Percentiles rank a stretch among this genome's conserved stretches.
phyloP scores from a whole-genome alignment of 1,140 invertebrate genomes.

The Eciton burchellii region DNA sequence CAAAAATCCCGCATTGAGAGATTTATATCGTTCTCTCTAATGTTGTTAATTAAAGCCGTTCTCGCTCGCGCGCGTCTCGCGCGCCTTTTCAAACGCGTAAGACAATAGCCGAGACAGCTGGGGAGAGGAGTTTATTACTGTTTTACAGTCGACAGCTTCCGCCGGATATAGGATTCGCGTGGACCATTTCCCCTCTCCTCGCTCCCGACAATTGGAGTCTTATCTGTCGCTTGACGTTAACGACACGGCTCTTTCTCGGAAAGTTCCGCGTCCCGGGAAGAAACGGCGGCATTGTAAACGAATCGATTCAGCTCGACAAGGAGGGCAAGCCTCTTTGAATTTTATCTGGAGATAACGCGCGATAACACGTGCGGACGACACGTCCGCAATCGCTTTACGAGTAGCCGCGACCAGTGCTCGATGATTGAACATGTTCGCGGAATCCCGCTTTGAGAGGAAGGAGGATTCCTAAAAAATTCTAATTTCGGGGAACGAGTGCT shows the following conservation, averaged over 20 bases:
- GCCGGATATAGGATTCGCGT: constrained; percentile 20
- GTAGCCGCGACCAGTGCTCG: no score
- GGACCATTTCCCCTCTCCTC: constrained; percentile 25
- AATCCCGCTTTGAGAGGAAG: no score
- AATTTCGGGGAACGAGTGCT: no score
- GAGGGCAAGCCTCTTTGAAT: background rate
- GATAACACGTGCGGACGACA: background rate
- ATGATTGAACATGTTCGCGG: no score
- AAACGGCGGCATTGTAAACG: background rate
- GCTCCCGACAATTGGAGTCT: constrained; percentile 58
- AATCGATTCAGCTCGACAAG: constrained; percentile 1
- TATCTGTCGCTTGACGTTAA: constrained; percentile 56
- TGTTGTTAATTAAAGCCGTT: background rate
- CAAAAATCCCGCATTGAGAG: constrained; percentile 7
- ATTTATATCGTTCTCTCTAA: constrained; percentile 55
- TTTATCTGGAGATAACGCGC: background rate
- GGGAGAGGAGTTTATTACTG: constrained; percentile 35
- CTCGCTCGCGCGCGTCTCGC: constrained; percentile 12
- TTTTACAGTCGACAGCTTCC: constrained; percentile 48
- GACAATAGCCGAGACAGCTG: constrained; percentile 48
- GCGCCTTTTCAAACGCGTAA: constrained; percentile 50
- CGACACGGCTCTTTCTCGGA: background rate
- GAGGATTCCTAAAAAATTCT: no score
- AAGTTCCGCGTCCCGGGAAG: background rate
- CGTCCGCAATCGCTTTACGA: background rate